Base-by-base conservation (phyloP, 2,888 invertebrate species). In the Artemia sp. region DNA sequence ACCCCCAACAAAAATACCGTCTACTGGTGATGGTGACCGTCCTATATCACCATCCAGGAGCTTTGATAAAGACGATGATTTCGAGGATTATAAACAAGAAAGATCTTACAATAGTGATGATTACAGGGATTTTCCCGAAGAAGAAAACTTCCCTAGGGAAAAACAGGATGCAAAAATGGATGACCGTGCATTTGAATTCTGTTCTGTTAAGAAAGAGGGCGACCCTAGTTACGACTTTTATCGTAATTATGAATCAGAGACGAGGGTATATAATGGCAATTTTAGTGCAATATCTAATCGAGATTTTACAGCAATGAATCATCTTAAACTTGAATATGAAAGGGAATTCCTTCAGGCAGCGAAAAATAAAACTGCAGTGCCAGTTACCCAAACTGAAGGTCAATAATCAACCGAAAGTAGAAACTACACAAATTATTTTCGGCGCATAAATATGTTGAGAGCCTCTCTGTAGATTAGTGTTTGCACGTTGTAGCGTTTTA, bases 261-360 rank as follows among this genome's bases (percentile, higher is more conserved):
- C 64, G 11, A 58, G 24, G 64, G 64, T 58, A 24, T 58, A 19
- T 10, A 58, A 58, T 58, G 64, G 64, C 64, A 58, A 58, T 24
- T 58, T 58, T 58, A 58, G 64, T 58, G 64, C 64, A 58, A 58
- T 58, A 58, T 24, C 64, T 24, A 58, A 58, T 58, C n/a, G 64
- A 9, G 64, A 10, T 58, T 58, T 58, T 58, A 19, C 64, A 10
- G 64, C 14, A 19, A 8, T 58, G 24, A 24, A 24, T n/a, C 64
- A 58, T 58, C n/a, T 58, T 58, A 58, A 58, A 24, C 14, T 58
- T 24, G 64, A 58, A 24, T 58, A 19, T 58, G 64, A 24, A 19
- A 58, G 64, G 10, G 64, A 58, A 8, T 58, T 58, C 24, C 24
- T 58, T 24, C 64, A n/a, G 14, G 10, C 64, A 19, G 14, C 64